Base-by-base conservation (phyloP, 2,888 invertebrate species). In the Xestoiulus laeticollis region DNA sequence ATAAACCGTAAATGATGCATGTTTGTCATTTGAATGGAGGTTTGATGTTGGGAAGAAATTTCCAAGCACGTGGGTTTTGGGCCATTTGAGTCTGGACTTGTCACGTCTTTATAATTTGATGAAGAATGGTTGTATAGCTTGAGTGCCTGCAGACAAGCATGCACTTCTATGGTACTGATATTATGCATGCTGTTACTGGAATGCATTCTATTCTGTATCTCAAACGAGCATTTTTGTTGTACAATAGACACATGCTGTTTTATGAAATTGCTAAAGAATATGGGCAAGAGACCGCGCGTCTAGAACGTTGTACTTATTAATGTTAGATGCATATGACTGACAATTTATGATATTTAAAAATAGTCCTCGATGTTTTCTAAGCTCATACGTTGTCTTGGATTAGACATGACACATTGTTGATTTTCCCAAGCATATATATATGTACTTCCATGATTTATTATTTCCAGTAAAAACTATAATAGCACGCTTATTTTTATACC, bases 321-420 rank as follows among this genome's bases (percentile, higher is more conserved):
- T 78, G 30, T 78, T 26, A 32, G 78, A 30, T 78, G 30, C 78
- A 30, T 78, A 26, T 2, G 30, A 14, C 14, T 30, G 30, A 30
- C 26, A 32, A 78, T 78, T 78, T 68, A 68, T 78, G 30, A 78
- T 16, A 78, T 32, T 30, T 78, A 14, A 78, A 78, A 78, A 78
- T 32, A 78, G 78, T 32, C 30, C 78, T 32, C 78, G 16, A 32
- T 14, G 26, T 30, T 12, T 68, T 68, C 22, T 68, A 26, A 2
- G n/a, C n/a, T 53, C 53, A 6, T 12, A 53, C 26, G 26, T 8
- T 68, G 78, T 16, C 78, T 78, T 32, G 78, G 30, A 30, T 32
- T 78, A 78, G 10, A 30, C 30, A 32, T 30, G 30, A 14, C 59
- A 26, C 14, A 78, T 30, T 30, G 14, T n/a, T 59, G 30, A 10